Base-by-base conservation (phyloP, 1,140 invertebrate species). In the Formica selysi region DNA sequence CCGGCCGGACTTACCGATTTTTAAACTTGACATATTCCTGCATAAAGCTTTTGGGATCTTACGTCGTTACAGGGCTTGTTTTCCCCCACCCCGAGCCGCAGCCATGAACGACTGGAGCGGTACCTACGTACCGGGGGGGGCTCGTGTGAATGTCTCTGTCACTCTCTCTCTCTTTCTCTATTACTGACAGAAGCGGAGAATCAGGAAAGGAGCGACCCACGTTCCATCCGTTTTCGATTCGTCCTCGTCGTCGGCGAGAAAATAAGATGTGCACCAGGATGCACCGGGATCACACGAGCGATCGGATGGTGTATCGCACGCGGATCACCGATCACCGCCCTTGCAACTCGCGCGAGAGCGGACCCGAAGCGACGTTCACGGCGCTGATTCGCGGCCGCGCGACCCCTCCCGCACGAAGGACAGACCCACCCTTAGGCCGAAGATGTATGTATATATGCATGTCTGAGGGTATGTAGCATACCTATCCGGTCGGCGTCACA, bases 21-120 rank as follows among this genome's bases (percentile, higher is more conserved):
- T 96, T 95, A 96, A 95, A 95, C 96, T 96, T 94, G 96, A 96
- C 96, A 96, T 96, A 96, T 95, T 96, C 94, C 94, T 93, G 92
- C 93, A 95, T 94, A 94, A 92, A 93, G 88, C 87, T 92, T 86
- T 91, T 88, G 76, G 90, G 92, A 87, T 92, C 93, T 88, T 85
- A 90, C 81, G 89, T 90, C 71, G 83, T 90, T 90, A 91, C 70
- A 91, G 91, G 92, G 92, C 93, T 93, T 92, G 92, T 93, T 93
- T 94, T 92, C 93, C 92, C 94, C 94, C 93, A 93, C 93, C 90
- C 89, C 85, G 89, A 88, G 89, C 87, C 91, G 91, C 92, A 95
- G 94, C 93, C 94, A 95, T 94, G 93, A 94, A 95, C 84, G 88
- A 89, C 86, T 88, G 87, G 76, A 90, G 85, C 78, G 48, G 88